Evolutionary conservation across 2,797 vertebrate species (phyloP).

Genomic region (Bradypus variegatus): DNA sequence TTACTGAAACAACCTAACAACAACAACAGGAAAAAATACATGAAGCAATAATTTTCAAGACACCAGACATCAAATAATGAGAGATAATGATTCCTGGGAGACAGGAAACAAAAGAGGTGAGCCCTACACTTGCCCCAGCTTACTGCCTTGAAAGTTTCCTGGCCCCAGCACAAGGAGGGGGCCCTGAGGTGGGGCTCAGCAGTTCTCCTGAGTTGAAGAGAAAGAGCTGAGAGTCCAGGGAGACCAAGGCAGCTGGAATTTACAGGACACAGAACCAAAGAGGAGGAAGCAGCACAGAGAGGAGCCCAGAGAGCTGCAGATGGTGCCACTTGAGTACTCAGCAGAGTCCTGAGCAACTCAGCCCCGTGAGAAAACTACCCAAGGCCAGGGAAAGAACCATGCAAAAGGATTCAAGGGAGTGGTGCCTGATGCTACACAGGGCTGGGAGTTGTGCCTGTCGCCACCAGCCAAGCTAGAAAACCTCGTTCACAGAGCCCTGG

Average conservation of each 20-base stretch:
- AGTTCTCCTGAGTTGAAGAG: too few species aligned
- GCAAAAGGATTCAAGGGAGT: neutral
- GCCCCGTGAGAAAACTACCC: neutral
- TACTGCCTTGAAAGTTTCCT: neutral
- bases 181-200: too few species aligned
- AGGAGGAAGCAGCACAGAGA: neutral
- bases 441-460: neutral
- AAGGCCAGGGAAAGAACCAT: neutral
- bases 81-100: neutral
- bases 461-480: neutral
- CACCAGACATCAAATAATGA: neutral
- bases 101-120: neutral
- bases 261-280: neutral
- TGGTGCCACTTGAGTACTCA: neutral
- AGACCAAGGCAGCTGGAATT: neutral
- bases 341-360: too few species aligned
- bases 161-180: neutral
- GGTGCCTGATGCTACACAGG: neutral
- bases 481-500: neutral
- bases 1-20: neutral
- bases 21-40: neutral
- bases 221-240: neutral
- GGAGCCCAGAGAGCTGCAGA: too few species aligned
- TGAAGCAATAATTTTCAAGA: neutral
- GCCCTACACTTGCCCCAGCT: fast-evolving